These are phyloP conservation scores for Tyrannus savana DNA, from an alignment of 2,113 vertebrate genomes.

Conservation along the genomic window DNA sequence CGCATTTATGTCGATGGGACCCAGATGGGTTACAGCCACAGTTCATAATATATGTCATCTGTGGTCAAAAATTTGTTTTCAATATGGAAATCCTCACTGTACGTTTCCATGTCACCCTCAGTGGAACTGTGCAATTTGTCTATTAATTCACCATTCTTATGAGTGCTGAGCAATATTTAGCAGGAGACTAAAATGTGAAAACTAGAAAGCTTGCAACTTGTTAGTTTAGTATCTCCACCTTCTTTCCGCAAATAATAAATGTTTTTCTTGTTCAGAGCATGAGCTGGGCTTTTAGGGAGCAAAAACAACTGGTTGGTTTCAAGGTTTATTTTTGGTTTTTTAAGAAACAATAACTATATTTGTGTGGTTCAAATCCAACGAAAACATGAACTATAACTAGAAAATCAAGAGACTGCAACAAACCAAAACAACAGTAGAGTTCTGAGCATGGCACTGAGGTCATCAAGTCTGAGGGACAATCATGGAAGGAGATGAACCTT, in stretches of 20 bases:
- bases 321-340: background rate
- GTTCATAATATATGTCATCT: background rate
- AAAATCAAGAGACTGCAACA: background rate
- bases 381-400: background rate
- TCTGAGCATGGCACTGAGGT: rapidly evolving
- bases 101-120: background rate
- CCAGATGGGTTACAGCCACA: background rate
- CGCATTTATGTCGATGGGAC: background rate
- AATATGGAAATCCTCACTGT: background rate
- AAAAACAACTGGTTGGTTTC: background rate
- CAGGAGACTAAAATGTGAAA: background rate
- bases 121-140: background rate
- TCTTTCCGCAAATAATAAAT: background rate
- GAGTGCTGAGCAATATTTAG: background rate
- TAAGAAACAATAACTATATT: background rate
- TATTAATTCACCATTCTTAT: background rate
- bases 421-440: background rate
- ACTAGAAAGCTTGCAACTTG: background rate
- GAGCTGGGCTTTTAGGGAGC: background rate
- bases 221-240: background rate
- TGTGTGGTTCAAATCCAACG: background rate
- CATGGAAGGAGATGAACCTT: background rate
- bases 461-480: background rate
- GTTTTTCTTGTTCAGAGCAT: background rate
- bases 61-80: background rate